phyloP scores from a whole-genome alignment of 2,797 vertebrate genomes.

The Dallia pectoralis region DNA sequence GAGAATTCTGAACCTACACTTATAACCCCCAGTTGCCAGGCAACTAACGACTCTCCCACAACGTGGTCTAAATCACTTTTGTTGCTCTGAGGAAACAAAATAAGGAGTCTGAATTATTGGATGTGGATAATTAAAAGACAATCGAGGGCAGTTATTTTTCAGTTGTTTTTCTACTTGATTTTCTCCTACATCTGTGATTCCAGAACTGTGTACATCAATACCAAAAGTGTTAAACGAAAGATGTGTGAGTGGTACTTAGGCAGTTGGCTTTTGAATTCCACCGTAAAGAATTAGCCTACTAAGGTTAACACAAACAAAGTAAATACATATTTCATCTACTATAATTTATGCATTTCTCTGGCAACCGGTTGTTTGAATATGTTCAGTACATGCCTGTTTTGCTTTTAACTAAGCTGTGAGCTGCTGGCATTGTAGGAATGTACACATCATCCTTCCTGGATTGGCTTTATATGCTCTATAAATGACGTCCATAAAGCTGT shows the following conservation, averaged over 20 bases:
- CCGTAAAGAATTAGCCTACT: neutral
- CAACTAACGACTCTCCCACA: neutral
- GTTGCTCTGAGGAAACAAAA: neutral
- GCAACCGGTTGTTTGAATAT: neutral
- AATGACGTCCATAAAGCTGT: neutral
- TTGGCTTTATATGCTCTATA: neutral
- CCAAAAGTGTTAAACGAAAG: neutral
- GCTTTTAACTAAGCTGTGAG: neutral
- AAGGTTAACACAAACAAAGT: neutral
- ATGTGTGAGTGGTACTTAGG: too few relatives aligned
- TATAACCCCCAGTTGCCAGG: neutral
- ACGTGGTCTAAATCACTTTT: neutral
- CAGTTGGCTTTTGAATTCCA: too few relatives aligned
- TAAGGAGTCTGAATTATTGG: neutral
- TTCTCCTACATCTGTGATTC: neutral
- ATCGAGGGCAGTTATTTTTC: neutral
- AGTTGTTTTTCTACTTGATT: neutral
- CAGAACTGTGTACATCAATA: neutral
- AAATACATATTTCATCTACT: neutral
- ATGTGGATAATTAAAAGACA: neutral
- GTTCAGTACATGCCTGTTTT: neutral
- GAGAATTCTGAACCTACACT: neutral
- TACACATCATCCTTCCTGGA: neutral
- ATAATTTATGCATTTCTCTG: neutral
- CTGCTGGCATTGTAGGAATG: slow-evolving; percentile 15